A percentile compares a stretch with the other conserved stretches of the same genome.
These are phyloP conservation scores for Hyperoplus immaculatus DNA, from an alignment of 2,797 vertebrate species.

Conservation along the genomic window DNA sequence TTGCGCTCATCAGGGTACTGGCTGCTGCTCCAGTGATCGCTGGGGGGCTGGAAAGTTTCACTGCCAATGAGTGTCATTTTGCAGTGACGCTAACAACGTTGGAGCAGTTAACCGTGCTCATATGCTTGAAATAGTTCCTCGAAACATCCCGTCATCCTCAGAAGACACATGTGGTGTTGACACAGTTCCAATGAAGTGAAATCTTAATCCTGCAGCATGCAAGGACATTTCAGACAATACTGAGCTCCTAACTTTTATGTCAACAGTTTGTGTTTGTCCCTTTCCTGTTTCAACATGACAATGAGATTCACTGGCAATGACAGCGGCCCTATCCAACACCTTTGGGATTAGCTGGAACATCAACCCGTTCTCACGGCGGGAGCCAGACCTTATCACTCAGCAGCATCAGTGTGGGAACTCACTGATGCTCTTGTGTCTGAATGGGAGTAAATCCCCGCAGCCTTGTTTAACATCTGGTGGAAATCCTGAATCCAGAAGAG, in stretches of 20 bases:
- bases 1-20: constrained; percentile 5
- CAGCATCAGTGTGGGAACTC: neutral
- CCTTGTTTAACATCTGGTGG: neutral
- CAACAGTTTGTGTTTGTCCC: neutral
- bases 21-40: neutral
- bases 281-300: too few relatives aligned
- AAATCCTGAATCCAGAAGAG: neutral
- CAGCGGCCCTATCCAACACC: neutral
- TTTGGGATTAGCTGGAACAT: neutral
- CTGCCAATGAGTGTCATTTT: constrained; percentile 18
- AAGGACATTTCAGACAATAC: neutral
- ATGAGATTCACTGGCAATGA: too few relatives aligned
- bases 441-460: neutral
- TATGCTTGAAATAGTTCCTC: neutral
- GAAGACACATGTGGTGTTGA: neutral
- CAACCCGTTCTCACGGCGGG: neutral
- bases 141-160: neutral
- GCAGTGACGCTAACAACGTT: neutral
- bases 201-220: neutral
- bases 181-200: neutral
- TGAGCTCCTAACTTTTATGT: neutral
- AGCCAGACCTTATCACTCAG: neutral
- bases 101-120: constrained; percentile 4
- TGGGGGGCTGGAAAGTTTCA: constrained; percentile 25
- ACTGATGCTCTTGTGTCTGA: neutral